phyloP scores from a whole-genome alignment of 2,888 invertebrate genomes.

The Tenodera sinensis region DNA sequence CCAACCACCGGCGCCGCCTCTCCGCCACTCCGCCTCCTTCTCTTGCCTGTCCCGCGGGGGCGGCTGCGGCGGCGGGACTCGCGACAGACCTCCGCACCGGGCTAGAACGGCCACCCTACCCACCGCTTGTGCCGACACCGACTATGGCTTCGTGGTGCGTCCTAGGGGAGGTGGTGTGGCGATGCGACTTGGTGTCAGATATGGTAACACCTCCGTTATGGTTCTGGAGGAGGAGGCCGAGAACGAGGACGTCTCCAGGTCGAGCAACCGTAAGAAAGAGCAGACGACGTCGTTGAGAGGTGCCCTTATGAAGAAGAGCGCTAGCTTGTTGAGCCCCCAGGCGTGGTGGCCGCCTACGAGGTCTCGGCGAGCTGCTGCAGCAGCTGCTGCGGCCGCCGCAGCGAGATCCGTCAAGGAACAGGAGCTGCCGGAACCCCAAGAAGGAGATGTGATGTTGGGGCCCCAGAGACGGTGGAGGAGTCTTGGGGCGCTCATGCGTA shows the following conservation, averaged over 20 bases:
- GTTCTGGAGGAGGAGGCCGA: conserved; percentile 33
- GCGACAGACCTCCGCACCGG: conserved; percentile 39
- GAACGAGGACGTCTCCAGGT: conserved; percentile 21
- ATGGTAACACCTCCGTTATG: conserved; percentile 31
- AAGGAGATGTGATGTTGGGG: conserved; percentile 33
- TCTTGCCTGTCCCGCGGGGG: conserved; percentile 47
- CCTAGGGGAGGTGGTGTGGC: conserved; percentile 30
- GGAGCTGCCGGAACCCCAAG: conserved; percentile 28
- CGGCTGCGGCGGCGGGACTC: conserved; percentile 24
- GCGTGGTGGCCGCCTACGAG: conserved; percentile 37
- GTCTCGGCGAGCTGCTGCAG: conserved; percentile 23
- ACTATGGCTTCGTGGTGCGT: conserved; percentile 42
- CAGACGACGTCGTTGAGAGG: conserved; percentile 31
- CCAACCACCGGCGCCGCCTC: conserved; percentile 28
- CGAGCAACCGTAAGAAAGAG: conserved; percentile 21
- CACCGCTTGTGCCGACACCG: conserved; percentile 38
- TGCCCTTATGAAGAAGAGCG: conserved; percentile 37
- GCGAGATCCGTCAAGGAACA: conserved; percentile 21
- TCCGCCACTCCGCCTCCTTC: conserved; percentile 50
- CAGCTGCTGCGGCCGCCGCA: neutral
- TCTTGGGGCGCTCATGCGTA: conserved; percentile 46
- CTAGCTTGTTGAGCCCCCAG: conserved; percentile 36
- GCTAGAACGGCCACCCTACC: conserved; percentile 47
- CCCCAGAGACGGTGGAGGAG: conserved; percentile 48
- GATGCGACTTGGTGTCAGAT: conserved; percentile 25